Percentiles rank a stretch among this genome's conserved stretches.
Evolutionary conservation across 2,797 vertebrate genomes (phyloP).

Genomic region (Apodemus agrarius): DNA sequence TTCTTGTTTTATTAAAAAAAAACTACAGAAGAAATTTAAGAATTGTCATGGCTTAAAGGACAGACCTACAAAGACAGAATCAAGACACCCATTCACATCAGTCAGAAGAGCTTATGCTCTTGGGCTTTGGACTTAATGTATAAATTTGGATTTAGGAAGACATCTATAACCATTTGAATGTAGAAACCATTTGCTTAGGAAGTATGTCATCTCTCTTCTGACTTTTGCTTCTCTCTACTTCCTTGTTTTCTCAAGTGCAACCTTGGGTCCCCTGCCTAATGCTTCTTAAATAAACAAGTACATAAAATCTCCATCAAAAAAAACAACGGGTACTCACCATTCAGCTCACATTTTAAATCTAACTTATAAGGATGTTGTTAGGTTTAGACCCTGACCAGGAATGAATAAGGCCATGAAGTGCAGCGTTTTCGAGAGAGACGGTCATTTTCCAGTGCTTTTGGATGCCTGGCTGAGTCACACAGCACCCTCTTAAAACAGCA

Average conservation of each 20-base stretch:
- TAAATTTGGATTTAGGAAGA: background rate
- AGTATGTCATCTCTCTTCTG: background rate
- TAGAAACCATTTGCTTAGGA: constrained; percentile 16
- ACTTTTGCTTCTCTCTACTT: background rate
- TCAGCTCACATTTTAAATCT: background rate
- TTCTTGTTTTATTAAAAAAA: background rate
- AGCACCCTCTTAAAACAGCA: background rate
- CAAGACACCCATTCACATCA: background rate
- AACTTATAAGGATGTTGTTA: constrained; percentile 7
- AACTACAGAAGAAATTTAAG: background rate
- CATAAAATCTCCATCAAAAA: background rate
- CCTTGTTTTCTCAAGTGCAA: background rate
- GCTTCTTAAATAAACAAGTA: background rate
- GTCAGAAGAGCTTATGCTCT: background rate
- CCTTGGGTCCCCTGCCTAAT: background rate
- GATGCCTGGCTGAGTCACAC: background rate
- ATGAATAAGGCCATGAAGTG: background rate
- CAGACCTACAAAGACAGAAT: background rate
- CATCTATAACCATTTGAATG: background rate
- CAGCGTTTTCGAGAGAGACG: background rate
- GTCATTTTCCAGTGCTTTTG: background rate
- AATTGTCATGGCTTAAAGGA: background rate
- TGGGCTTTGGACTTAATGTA: background rate
- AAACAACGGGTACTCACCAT: background rate
- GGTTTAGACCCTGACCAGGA: background rate